phyloP scores from a whole-genome alignment of 2,888 invertebrate genomes.

The Campoplex capitator region DNA sequence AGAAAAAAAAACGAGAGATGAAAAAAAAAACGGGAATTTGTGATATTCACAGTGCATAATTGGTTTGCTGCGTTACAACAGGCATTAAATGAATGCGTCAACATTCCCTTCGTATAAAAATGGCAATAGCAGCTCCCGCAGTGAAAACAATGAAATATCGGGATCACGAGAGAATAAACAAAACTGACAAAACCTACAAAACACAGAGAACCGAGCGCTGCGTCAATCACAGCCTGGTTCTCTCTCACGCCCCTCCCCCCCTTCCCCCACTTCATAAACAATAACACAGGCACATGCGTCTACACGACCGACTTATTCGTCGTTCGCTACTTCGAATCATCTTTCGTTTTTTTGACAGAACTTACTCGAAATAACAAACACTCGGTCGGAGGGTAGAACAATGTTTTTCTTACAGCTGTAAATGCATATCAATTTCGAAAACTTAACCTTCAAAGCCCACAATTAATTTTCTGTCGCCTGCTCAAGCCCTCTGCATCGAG shows the following conservation, averaged over 20 bases:
- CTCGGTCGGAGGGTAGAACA: background rate
- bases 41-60: background rate
- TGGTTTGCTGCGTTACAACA: background rate
- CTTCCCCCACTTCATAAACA: slow-evolving; percentile 1
- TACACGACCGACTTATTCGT: background rate
- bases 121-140: background rate
- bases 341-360: background rate
- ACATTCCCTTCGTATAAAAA: background rate
- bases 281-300: slow-evolving; percentile 2
- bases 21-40: background rate
- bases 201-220: background rate
- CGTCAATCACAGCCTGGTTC: slow-evolving; percentile 3
- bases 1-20: background rate
- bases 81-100: slow-evolving; percentile 6
- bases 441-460: background rate
- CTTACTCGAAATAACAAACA: background rate
- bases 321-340: background rate
- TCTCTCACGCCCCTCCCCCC: background rate
- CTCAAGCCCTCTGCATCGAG: too few relatives aligned
- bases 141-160: slow-evolving; percentile 8
- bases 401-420: background rate
- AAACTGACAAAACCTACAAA: slow-evolving; percentile 8
- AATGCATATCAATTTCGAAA: background rate
- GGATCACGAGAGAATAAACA: background rate
- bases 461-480: too few relatives aligned